Evolutionary conservation across 92 coral and sea anemone species (phyloP).

Genomic region (Paramuricea clavata): DNA sequence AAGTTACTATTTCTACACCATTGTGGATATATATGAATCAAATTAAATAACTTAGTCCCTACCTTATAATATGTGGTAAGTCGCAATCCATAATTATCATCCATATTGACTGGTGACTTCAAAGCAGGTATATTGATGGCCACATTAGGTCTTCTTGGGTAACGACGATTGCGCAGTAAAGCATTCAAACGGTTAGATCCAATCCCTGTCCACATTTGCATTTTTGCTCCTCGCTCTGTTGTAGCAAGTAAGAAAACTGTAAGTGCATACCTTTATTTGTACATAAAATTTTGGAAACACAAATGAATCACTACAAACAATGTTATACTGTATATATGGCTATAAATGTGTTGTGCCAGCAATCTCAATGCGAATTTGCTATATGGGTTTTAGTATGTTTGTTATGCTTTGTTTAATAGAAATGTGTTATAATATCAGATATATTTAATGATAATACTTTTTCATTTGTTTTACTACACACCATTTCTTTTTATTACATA

Average conservation of each 20-base stretch:
- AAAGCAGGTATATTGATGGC: background rate
- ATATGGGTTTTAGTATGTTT: no score
- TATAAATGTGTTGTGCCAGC: no score
- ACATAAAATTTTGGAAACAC: background rate
- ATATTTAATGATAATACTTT: no score
- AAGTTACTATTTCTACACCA: background rate
- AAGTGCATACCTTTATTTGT: no score
- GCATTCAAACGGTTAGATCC: background rate
- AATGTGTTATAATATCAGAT: no score
- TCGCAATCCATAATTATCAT: slow-evolving; percentile 60
- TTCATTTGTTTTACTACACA: no score
- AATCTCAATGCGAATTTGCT: no score
- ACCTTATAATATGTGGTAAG: slow-evolving; percentile 65
- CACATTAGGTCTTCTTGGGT: background rate
- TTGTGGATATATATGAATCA: background rate
- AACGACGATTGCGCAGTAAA: background rate
- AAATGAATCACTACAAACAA: no score
- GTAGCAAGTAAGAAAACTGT: background rate
- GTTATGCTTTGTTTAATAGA: no score
- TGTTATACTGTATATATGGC: no score
- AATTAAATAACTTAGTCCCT: slow-evolving; percentile 1
- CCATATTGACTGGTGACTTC: slow-evolving; percentile 18
- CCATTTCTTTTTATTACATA: no score
- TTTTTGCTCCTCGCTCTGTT: background rate
- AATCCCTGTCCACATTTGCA: slow-evolving; percentile 1